Percentiles rank a stretch among this genome's conserved stretches.
Conservation (phyloP, 2,888 invertebrate genomes). For the Chrysina gloriosa region DNA sequence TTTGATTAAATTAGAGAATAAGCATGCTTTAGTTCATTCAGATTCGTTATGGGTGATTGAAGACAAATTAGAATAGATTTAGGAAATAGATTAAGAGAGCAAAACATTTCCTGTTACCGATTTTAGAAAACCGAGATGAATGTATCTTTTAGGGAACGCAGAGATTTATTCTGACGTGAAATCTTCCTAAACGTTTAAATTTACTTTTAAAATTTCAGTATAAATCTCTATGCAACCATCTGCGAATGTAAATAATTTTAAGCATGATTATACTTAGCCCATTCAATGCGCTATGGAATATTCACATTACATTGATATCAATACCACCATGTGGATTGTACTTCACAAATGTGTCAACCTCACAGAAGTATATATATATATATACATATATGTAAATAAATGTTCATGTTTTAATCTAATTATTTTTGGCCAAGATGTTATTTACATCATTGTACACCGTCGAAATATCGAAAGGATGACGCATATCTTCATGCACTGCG, state of each 20-base stretch:
- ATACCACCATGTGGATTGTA: slow-evolving; percentile 10
- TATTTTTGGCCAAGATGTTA: slow-evolving; percentile 49
- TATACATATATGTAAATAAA: slow-evolving; percentile 15
- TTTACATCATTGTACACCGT: slow-evolving; percentile 52
- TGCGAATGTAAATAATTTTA: slow-evolving; percentile 27
- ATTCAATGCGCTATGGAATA: not conserved
- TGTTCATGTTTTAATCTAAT: not conserved
- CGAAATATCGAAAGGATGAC: slow-evolving; percentile 19
- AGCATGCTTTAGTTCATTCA: slow-evolving; percentile 36
- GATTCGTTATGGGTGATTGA: slow-evolving; percentile 25
- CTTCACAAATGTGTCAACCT: slow-evolving; percentile 37
- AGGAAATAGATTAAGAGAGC: not conserved
- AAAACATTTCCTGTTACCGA: not conserved
- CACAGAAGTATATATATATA: slow-evolving; percentile 42
- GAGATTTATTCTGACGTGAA: not conserved
- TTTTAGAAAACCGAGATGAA: slow-evolving; percentile 6
- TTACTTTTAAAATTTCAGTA: not conserved
- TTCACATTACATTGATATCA: not conserved
- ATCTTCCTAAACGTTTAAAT: not conserved
- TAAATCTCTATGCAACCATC: slow-evolving; percentile 4
- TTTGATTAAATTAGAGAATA: slow-evolving; percentile 32
- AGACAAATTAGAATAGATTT: not conserved
- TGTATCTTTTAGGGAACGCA: slow-evolving; percentile 15
- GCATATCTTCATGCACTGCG: slow-evolving; percentile 31
- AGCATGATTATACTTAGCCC: slow-evolving; percentile 39